Percentiles rank a stretch among this genome's conserved stretches.
Evolutionary conservation across 2,888 invertebrate genomes (phyloP).

Genomic region (Eupithecia subumbrata): DNA sequence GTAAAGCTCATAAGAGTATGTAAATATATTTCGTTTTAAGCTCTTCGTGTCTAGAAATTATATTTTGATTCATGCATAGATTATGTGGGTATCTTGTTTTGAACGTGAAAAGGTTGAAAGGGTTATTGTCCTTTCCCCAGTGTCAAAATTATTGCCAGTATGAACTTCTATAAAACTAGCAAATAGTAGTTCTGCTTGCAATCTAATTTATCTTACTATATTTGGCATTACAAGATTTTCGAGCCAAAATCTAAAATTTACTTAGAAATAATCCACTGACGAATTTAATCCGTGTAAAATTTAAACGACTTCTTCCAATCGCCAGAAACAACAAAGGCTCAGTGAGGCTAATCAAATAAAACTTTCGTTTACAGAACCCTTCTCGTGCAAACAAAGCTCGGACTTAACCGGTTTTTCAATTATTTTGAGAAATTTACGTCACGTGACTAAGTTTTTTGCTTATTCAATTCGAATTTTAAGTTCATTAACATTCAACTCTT

Average conservation of each 20-base stretch:
- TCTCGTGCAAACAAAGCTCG: not conserved
- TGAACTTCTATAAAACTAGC: no score
- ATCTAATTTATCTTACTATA: not conserved
- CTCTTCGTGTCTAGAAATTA: not conserved
- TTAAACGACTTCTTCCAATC: not conserved
- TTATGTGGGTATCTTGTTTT: not conserved
- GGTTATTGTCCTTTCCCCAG: not conserved
- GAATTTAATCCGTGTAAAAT: not conserved
- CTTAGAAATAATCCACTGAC: not conserved
- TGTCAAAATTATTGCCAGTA: no score
- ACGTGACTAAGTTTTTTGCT: slow-evolving; percentile 22
- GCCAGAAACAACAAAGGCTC: slow-evolving; percentile 4
- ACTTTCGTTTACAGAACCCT: slow-evolving; percentile 8
- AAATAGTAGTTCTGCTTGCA: not conserved
- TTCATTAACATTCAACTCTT: slow-evolving; percentile 33
- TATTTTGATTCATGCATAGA: not conserved
- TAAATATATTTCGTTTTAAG: not conserved
- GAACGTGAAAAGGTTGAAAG: not conserved
- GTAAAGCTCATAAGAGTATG: not conserved
- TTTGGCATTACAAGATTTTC: not conserved
- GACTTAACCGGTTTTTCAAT: not conserved
- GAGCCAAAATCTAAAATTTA: not conserved
- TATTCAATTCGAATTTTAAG: slow-evolving; percentile 30
- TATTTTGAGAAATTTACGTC: not conserved
- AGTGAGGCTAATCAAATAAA: slow-evolving; percentile 8